phyloP scores from a whole-genome alignment of 2,888 invertebrate species.

The Biston betularia region DNA sequence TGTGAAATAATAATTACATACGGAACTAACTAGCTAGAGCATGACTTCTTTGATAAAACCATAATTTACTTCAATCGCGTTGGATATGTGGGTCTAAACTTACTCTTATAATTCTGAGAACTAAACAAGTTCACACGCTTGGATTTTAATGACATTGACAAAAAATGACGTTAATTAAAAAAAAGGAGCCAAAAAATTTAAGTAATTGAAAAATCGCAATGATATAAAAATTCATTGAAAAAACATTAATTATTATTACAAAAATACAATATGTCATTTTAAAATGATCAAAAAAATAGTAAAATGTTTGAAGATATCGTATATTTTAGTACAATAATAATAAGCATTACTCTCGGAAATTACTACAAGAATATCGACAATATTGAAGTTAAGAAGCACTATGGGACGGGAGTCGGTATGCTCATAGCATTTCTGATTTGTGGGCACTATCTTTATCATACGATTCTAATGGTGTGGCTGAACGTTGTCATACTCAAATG shows the following conservation, averaged over 20 bases:
- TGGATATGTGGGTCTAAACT: too few relatives aligned
- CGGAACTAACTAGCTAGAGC: too few relatives aligned
- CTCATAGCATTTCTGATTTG: constrained; percentile 86
- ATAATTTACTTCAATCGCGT: too few relatives aligned
- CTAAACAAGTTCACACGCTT: too few relatives aligned
- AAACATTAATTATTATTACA: neutral
- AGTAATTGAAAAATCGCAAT: neutral
- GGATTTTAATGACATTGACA: too few relatives aligned
- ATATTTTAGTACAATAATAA: constrained; percentile 64
- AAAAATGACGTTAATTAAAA: neutral
- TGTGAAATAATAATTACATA: too few relatives aligned
- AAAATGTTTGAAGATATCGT: constrained; percentile 56
- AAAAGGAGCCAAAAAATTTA: constrained; percentile 18
- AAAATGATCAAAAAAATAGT: constrained; percentile 28
- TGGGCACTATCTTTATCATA: constrained; percentile 86
- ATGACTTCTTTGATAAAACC: too few relatives aligned
- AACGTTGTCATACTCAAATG: constrained; percentile 88
- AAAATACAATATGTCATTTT: neutral
- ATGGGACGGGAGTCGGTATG: constrained; percentile 87
- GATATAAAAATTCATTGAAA: neutral
- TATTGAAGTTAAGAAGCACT: constrained; percentile 80
- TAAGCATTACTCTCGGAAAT: constrained; percentile 86
- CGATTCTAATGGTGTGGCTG: constrained; percentile 85
- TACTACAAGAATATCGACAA: constrained; percentile 86
- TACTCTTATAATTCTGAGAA: too few relatives aligned